Percentiles rank a stretch among this genome's conserved stretches.
These are phyloP conservation scores for Desmophyllum pertusum DNA, from an alignment of 92 coral and sea anemone genomes.

Conservation along the genomic window DNA sequence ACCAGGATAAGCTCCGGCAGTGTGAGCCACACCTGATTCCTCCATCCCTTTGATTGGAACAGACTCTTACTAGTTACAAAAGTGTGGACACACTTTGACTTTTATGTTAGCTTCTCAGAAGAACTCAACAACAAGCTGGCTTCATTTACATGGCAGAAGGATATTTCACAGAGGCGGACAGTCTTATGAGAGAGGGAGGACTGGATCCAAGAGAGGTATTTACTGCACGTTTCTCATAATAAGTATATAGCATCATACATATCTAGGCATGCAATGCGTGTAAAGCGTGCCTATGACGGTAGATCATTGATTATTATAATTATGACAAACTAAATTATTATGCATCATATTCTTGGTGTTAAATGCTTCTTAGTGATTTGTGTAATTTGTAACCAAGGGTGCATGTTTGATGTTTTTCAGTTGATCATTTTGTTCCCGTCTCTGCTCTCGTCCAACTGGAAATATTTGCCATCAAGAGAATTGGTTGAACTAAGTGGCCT, in stretches of 20 bases:
- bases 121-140: conserved; percentile 94
- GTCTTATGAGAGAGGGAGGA: conserved; percentile 86
- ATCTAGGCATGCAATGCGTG: too few species aligned
- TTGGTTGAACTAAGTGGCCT: conserved; percentile 77
- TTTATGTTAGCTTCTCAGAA: conserved; percentile 68
- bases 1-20: too few species aligned
- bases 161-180: conserved; percentile 79
- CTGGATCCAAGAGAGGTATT: conserved; percentile 95
- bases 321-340: too few species aligned
- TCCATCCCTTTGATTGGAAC: too few species aligned
- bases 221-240: neutral
- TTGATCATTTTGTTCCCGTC: conserved; percentile 82
- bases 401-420: conserved; percentile 42
- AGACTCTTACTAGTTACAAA: too few species aligned
- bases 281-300: too few species aligned
- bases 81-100: neutral
- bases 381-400: neutral
- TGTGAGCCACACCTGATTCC: too few species aligned
- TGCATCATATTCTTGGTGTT: neutral
- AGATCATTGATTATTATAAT: too few species aligned
- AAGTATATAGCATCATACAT: too few species aligned
- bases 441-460: conserved; percentile 81
- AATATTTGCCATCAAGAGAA: conserved; percentile 81
- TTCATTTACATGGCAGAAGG: conserved; percentile 88
- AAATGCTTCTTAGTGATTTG: neutral